phyloP scores from a whole-genome alignment of 2,113 vertebrate genomes.

The Oreocharis arfaki region DNA sequence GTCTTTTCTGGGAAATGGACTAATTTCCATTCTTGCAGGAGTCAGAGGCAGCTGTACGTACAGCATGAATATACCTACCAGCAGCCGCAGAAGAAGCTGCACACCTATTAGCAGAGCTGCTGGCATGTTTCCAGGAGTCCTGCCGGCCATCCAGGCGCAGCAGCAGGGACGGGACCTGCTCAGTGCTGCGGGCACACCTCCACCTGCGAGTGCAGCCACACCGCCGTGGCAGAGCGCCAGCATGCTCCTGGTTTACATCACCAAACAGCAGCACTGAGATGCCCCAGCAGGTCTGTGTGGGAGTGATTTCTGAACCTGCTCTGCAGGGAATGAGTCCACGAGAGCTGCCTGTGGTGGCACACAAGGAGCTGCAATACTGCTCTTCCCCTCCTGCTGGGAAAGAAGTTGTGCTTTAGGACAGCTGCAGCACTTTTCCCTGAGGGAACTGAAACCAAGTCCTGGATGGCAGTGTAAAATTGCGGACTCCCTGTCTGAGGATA shows the following conservation, averaged over 20 bases:
- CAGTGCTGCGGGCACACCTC: accelerated
- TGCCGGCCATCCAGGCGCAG: accelerated
- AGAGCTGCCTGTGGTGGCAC: not conserved
- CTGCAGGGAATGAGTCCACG: no score
- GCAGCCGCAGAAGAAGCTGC: not conserved
- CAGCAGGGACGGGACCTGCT: accelerated
- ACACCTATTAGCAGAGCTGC: not conserved
- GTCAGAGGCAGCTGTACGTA: not conserved
- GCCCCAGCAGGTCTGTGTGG: not conserved
- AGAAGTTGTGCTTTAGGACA: not conserved
- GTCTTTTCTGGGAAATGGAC: not conserved
- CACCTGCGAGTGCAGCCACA: not conserved
- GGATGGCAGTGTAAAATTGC: not conserved
- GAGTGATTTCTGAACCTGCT: not conserved
- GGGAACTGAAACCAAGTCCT: not conserved
- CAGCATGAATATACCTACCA: not conserved
- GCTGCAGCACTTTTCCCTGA: not conserved
- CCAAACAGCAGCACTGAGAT: not conserved
- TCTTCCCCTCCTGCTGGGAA: accelerated
- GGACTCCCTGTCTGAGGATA: not conserved
- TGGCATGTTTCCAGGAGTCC: not conserved
- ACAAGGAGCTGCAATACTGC: not conserved
- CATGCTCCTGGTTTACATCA: not conserved
- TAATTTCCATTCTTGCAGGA: not conserved
- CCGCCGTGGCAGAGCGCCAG: accelerated